Conservation (phyloP, 2,888 invertebrate genomes). For the Dorcus parallelipipedus region DNA sequence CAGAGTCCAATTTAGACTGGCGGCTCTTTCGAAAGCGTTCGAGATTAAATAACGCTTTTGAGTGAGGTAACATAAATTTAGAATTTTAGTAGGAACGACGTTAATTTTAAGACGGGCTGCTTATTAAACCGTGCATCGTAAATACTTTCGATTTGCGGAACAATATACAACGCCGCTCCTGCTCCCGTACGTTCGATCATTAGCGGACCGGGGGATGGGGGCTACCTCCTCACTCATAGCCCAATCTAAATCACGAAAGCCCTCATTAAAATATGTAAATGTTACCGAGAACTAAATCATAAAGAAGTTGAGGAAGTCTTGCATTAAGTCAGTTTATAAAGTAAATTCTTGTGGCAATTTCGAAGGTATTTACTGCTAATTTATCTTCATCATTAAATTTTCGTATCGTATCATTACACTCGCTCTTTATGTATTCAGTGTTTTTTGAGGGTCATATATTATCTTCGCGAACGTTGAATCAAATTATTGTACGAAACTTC, state of each 20-base stretch:
- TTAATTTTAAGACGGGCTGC: too few species aligned
- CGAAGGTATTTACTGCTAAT: constrained; percentile 19
- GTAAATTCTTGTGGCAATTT: constrained; percentile 23
- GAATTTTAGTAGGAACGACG: too few species aligned
- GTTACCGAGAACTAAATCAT: constrained; percentile 40
- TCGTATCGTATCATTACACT: constrained; percentile 2
- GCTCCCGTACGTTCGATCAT: constrained; percentile 28
- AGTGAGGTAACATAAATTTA: too few species aligned
- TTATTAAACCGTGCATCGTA: constrained; percentile 1
- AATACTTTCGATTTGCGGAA: constrained; percentile 30
- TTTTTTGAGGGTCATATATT: too few species aligned
- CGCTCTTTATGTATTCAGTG: not conserved
- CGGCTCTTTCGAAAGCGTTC: too few species aligned
- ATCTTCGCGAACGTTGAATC: too few species aligned
- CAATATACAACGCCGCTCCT: constrained; percentile 29
- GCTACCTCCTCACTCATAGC: constrained; percentile 19
- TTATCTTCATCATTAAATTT: constrained; percentile 8
- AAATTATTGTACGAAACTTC: too few species aligned
- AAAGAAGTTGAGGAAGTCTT: constrained; percentile 39
- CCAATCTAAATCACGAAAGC: constrained; percentile 36
- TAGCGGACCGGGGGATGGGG: constrained; percentile 22
- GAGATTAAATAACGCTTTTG: too few species aligned
- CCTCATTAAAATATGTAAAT: constrained; percentile 45
- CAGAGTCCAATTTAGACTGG: too few species aligned
- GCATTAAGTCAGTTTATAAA: constrained; percentile 36